Evolutionary conservation across 2,888 invertebrate genomes (phyloP).

Genomic region (Scaeva pyrastri): DNA sequence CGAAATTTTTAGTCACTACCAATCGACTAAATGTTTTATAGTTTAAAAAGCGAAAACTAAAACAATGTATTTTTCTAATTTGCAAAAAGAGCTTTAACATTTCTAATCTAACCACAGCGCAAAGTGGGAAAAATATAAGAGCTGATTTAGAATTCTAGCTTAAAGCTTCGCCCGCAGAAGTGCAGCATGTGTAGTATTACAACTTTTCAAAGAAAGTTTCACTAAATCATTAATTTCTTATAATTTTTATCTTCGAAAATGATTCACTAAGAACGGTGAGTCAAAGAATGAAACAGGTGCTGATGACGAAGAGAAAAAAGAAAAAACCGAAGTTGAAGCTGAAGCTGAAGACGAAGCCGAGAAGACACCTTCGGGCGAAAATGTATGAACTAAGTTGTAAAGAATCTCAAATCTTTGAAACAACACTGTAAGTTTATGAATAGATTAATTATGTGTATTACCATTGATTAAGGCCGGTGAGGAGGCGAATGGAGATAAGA

Average conservation of each 20-base stretch:
- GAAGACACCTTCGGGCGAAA: slow-evolving; percentile 64
- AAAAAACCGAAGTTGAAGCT: slow-evolving; percentile 45
- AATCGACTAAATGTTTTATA: slow-evolving; percentile 57
- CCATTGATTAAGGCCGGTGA: slow-evolving; percentile 73
- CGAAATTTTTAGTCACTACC: slow-evolving; percentile 47
- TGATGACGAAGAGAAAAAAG: slow-evolving; percentile 48
- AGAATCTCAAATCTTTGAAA: background rate
- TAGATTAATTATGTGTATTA: slow-evolving; percentile 54
- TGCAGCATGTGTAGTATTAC: slow-evolving; percentile 61
- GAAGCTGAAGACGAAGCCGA: slow-evolving; percentile 46
- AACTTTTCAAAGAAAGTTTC: slow-evolving; percentile 10
- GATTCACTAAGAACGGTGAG: slow-evolving; percentile 56
- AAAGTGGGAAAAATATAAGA: slow-evolving; percentile 40
- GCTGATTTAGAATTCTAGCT: slow-evolving; percentile 49
- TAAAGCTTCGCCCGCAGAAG: slow-evolving; percentile 55
- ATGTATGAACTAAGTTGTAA: slow-evolving; percentile 69
- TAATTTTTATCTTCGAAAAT: slow-evolving; percentile 10
- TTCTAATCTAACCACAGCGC: slow-evolving; percentile 47
- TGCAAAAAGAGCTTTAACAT: slow-evolving; percentile 48
- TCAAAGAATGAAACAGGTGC: slow-evolving; percentile 66
- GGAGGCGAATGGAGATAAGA: slow-evolving; percentile 56
- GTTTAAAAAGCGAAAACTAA: slow-evolving; percentile 55
- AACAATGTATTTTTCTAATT: slow-evolving; percentile 53
- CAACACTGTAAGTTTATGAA: slow-evolving; percentile 27
- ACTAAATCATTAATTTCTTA: slow-evolving; percentile 11